A percentile compares a stretch with the other conserved stretches of the same genome.
phyloP scores from a whole-genome alignment of 2,888 invertebrate genomes.

The Priocnemis perturbator region DNA sequence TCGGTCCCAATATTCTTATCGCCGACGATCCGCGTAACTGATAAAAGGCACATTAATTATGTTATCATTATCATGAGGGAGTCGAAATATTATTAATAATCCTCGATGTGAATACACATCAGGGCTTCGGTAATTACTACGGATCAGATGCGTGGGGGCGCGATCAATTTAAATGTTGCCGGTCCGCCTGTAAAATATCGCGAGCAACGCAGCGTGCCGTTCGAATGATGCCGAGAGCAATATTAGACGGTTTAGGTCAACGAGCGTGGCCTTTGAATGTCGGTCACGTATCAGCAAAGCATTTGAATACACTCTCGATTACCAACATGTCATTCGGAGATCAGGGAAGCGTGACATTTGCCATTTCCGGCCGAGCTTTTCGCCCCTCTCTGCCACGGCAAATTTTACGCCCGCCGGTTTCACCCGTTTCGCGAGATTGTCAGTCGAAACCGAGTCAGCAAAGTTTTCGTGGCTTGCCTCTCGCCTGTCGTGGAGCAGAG shows the following conservation, averaged over 20 bases:
- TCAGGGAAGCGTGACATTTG: conserved; percentile 46
- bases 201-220: no score
- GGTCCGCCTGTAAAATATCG: no score
- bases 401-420: conserved; percentile 48
- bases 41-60: no score
- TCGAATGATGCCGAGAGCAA: no score
- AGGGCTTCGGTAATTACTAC: no score
- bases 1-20: no score
- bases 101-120: no score
- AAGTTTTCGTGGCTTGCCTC: conserved; percentile 39
- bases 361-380: conserved; percentile 38
- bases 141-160: no score
- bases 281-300: conserved; percentile 54
- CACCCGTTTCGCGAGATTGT: conserved; percentile 48
- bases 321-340: conserved; percentile 51
- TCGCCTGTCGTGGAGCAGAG: conserved; percentile 1
- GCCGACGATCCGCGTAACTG: no score
- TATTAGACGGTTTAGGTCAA: not conserved
- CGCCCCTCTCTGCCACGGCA: conserved; percentile 7
- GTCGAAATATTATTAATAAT: no score
- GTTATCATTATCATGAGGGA: no score
- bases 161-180: no score
- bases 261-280: conserved; percentile 33
- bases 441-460: conserved; percentile 51
- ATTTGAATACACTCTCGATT: conserved; percentile 59